Base-by-base conservation (phyloP, 2,113 vertebrate species). In the Brachyistius frenatus region DNA sequence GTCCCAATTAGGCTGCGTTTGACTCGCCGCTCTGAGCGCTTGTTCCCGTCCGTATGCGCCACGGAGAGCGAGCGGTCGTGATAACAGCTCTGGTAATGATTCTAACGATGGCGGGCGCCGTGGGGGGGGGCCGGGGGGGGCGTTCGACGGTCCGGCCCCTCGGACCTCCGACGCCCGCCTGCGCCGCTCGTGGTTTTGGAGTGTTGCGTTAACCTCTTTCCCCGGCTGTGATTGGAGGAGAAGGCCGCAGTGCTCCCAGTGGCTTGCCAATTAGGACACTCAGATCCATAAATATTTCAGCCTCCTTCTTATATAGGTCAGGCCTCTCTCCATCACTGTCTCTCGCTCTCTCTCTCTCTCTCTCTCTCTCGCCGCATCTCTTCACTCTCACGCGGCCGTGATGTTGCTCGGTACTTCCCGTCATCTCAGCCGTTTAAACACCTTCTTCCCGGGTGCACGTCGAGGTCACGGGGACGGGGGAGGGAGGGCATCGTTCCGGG, bases 211-310 rank as follows among this genome's bases (percentile, higher is more conserved):
- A 77, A 86, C 84, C 85, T 86, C 78, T 78, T 78, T 89, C 80
- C 64, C 66, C 47, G 49, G 64, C 86, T 77, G 78, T 85, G 92
- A 93, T 93, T 95, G 92, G 89, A 88, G 64, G 82, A 87, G 85
- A 83, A 85, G 86, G 84, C 90, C 56, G 31, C 87, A 81, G 85
- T 66, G 87, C 92, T 94, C 93, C 93, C 93, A 93, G 88, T 93
- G 92, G 93, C 89, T 92, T 85, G 89, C 91, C 93, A 95, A 95
- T 94, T 93, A 95, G 94, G 94, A 94, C 94, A 93, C 86, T 93
- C 84, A 91, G 86, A 91, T 94, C 93, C 94, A 95, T 94, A 95
- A 95, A 95, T 95, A 95, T 95, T 95, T 95, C 89, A 95, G 90
- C 92, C 93, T 94, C 86, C 86, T 93, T 94, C 92, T 90, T 94